Evolutionary conservation across 2,113 vertebrate species (phyloP), one percentile per base, ranked within the genome.

Genomic region (Peromyscus leucopus): DNA sequence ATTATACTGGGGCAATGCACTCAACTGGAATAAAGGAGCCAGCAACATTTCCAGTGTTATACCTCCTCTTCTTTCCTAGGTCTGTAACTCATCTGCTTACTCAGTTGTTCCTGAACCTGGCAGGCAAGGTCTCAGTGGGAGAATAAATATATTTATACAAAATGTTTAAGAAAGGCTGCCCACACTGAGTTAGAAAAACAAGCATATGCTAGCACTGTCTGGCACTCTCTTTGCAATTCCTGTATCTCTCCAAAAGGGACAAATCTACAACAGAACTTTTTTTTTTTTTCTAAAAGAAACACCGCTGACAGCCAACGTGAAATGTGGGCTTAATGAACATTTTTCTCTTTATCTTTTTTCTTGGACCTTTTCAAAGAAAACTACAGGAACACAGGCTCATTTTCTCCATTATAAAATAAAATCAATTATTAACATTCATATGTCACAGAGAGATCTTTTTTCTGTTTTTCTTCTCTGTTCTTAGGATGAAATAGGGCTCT

Each of bases 191-290:
- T 98, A 97, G 97, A 98, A 98, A 99, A 99, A 98, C 98, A 98
- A 99, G 97, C 98, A 99, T 98, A 99, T 98, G 98, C 97, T 98
- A 97, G 98, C 95, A 74, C 98, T 98, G 98, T 98, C 98, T 98
- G 98, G 98, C 98, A 98, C 98, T 99, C 98, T 99, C 97, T 98
- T 98, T 98, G 89, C 98, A 97, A 98, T 98, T 98, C 98, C 98
- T 98, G 98, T 98, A 98, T 98, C 97, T 95, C 91, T 97, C 97
- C 96, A 97, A 97, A 97, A 94, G 82, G 93, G 76, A 89, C 93
- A 96, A 96, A 96, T 74, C 94, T 93, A 95, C 94, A 92, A 94
- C 96, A 48, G 95, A 98, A 98, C 98, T 86, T 89, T 98, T 97
- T 97, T 96, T 98, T 98, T 98, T 98, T 98, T 12, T 98, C 98